Percentiles rank a stretch among this genome's conserved stretches.
phyloP scores from a whole-genome alignment of 2,113 vertebrate genomes.

The Calypte anna region DNA sequence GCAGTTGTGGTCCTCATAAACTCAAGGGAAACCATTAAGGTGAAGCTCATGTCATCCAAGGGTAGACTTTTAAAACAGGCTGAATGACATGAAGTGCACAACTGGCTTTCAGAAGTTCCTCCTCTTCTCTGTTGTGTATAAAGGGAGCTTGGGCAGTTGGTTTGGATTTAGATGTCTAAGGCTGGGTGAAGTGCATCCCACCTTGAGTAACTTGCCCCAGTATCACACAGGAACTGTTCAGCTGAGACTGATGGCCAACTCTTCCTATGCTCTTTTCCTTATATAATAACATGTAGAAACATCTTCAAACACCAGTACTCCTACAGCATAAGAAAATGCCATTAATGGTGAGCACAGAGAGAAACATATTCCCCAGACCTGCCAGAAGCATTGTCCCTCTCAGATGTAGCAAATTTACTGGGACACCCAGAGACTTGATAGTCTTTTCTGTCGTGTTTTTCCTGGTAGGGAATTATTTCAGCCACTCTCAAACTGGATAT shows the following conservation, averaged over 20 bases:
- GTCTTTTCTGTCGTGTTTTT: slow-evolving; percentile 7
- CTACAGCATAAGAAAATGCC: background rate
- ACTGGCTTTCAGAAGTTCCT: background rate
- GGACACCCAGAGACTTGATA: background rate
- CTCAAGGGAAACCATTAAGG: background rate
- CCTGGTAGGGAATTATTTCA: background rate
- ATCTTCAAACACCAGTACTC: background rate
- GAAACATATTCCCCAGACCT: background rate
- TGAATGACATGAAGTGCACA: background rate
- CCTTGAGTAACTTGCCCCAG: background rate
- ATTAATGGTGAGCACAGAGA: background rate
- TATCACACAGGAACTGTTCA: background rate
- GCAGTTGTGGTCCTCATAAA: background rate
- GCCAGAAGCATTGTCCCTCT: background rate
- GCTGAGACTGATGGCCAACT: too few relatives aligned
- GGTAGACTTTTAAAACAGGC: background rate
- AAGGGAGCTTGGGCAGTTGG: background rate
- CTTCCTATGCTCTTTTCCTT: background rate
- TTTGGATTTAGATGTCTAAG: background rate
- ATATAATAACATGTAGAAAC: background rate
- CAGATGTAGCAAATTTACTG: background rate
- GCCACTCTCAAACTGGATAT: background rate
- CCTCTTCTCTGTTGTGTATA: background rate
- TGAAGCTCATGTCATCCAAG: background rate
- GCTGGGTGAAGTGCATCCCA: background rate